Evolutionary conservation across 2,797 vertebrate genomes (phyloP).

Genomic region (Ammospiza maritima): DNA sequence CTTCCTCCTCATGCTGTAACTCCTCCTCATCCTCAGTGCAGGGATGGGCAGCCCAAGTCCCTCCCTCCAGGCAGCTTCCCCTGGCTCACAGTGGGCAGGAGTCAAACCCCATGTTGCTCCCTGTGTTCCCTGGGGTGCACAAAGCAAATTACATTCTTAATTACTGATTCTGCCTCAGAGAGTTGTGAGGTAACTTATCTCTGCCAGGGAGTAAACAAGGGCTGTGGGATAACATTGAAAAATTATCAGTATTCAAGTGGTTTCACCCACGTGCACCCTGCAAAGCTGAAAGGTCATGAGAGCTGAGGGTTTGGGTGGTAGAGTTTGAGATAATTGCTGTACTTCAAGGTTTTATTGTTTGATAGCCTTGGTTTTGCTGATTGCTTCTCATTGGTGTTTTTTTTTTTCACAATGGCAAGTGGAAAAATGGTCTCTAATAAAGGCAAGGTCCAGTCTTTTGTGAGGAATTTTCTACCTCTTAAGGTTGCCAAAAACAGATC

Average conservation of each 20-base stretch:
- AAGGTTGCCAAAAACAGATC: background rate
- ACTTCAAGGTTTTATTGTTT: background rate
- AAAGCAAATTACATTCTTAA: background rate
- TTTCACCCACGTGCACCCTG: background rate
- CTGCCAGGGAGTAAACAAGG: background rate
- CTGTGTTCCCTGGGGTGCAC: background rate
- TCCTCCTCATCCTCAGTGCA: too few species aligned
- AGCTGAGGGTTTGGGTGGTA: background rate
- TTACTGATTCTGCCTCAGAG: background rate
- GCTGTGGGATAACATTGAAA: background rate
- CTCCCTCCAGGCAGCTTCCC: too few species aligned
- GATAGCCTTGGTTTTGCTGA: background rate
- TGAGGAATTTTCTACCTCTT: background rate
- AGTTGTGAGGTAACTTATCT: background rate
- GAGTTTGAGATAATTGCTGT: background rate
- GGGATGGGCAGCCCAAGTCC: too few species aligned
- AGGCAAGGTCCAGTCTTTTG: background rate
- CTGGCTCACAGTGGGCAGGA: too few species aligned
- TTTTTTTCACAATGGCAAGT: background rate
- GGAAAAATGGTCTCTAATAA: background rate
- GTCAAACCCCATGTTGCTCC: background rate
- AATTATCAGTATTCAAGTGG: background rate
- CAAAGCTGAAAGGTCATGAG: background rate
- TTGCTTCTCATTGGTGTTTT: background rate
- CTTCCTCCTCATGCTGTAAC: too few species aligned